phyloP scores from a whole-genome alignment of 2,113 vertebrate species.

The Tachysurus vachellii region DNA sequence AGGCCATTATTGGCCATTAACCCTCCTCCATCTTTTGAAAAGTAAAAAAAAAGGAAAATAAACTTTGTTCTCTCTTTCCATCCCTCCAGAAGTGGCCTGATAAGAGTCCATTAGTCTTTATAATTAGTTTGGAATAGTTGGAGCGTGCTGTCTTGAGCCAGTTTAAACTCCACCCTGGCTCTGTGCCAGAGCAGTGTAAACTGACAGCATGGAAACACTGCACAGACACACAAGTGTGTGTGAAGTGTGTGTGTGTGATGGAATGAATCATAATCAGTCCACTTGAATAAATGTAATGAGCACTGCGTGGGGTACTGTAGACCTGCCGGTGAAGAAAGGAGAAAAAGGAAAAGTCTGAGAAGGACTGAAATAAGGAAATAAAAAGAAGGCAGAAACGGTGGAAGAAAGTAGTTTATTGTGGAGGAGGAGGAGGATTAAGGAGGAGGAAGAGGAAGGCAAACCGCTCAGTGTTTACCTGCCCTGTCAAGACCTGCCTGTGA shows the following conservation, averaged over 20 bases:
- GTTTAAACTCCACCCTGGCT: constrained; percentile 52
- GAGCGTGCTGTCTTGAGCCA: constrained; percentile 39
- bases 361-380: background rate
- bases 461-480: constrained; percentile 43
- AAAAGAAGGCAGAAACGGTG: background rate
- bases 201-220: constrained; percentile 64
- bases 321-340: background rate
- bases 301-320: background rate
- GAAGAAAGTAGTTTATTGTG: background rate
- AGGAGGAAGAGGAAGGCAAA: constrained; percentile 21
- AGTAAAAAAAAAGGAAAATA: background rate
- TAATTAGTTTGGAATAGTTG: constrained; percentile 68
- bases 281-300: constrained; percentile 2
- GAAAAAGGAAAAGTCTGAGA: background rate
- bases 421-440: constrained; percentile 26
- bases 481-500: constrained; percentile 43
- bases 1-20: background rate
- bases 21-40: constrained; percentile 14
- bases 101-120: constrained; percentile 72
- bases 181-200: constrained; percentile 65
- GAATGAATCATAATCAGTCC: constrained; percentile 22
- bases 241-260: constrained; percentile 31
- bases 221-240: constrained; percentile 49
- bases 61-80: constrained; percentile 13
- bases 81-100: constrained; percentile 46